A percentile compares a stretch with the other conserved stretches of the same genome.
Evolutionary conservation across 2,113 vertebrate species (phyloP).

Genomic region (Grallaria varia): DNA sequence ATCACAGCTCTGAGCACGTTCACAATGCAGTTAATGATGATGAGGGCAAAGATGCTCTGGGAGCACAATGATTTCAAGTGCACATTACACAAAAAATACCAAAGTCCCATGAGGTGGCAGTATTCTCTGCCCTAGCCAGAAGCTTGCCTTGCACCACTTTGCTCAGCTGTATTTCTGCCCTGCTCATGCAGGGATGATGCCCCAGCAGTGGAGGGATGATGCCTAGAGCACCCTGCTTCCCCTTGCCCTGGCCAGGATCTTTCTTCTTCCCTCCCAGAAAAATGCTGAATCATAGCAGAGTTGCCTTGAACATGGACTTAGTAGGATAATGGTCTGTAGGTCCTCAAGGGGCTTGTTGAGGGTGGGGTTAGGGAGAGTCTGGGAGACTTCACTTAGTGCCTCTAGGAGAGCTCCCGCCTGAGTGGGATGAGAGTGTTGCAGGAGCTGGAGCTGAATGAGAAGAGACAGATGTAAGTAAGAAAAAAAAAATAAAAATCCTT

Average conservation of each 20-base stretch:
- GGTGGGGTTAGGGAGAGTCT: background rate
- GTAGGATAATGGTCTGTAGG: background rate
- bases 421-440: background rate
- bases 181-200: background rate
- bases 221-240: background rate
- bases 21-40: background rate
- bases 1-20: background rate
- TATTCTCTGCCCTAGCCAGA: background rate
- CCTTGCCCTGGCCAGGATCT: background rate
- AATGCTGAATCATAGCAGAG: background rate
- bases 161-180: background rate
- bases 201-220: background rate
- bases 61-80: background rate
- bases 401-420: background rate
- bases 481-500: background rate
- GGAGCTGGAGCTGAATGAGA: background rate
- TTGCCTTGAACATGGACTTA: background rate
- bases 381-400: background rate
- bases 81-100: background rate
- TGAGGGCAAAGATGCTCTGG: background rate
- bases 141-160: background rate
- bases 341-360: background rate
- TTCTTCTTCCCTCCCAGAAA: background rate
- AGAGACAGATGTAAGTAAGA: background rate
- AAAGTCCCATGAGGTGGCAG: rapidly evolving